A percentile compares a stretch with the other conserved stretches of the same genome.
These are phyloP conservation scores for Sialia sialis DNA, from an alignment of 2,113 vertebrate genomes.

Conservation along the genomic window DNA sequence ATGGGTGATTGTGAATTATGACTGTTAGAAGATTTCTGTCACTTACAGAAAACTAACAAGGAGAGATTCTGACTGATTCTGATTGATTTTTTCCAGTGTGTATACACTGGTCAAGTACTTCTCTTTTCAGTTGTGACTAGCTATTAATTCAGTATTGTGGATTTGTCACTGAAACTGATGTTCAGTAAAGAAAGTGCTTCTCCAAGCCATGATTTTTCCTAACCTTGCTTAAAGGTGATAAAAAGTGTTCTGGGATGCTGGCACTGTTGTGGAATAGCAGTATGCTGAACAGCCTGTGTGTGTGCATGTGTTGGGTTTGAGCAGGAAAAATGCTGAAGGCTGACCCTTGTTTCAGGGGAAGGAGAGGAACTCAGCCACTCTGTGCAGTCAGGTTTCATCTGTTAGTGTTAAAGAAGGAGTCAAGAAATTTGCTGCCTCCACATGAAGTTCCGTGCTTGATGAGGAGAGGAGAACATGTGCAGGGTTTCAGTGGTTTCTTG, in stretches of 20 bases:
- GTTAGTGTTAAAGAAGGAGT: neutral
- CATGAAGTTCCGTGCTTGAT: neutral
- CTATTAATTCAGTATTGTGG: neutral
- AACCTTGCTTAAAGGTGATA: neutral
- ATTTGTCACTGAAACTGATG: neutral
- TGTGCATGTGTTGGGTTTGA: neutral
- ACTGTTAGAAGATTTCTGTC: neutral
- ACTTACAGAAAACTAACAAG: neutral
- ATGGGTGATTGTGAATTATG: conserved; percentile 2
- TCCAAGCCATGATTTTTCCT: neutral
- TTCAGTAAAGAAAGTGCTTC: neutral
- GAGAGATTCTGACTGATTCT: neutral
- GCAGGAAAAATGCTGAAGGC: neutral
- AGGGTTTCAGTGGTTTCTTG: neutral
- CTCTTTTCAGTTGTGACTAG: neutral
- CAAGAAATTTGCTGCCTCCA: neutral
- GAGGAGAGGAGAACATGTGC: neutral
- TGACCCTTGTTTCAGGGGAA: neutral
- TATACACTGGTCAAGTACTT: neutral
- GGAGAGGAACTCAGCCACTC: neutral
- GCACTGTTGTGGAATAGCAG: neutral
- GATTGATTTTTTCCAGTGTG: neutral
- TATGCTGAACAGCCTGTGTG: neutral
- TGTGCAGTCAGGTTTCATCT: neutral
- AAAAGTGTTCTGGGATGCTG: neutral